A percentile compares a stretch with the other conserved stretches of the same genome.
Evolutionary conservation across 2,113 vertebrate species (phyloP).

Genomic region (Smithornis capensis): DNA sequence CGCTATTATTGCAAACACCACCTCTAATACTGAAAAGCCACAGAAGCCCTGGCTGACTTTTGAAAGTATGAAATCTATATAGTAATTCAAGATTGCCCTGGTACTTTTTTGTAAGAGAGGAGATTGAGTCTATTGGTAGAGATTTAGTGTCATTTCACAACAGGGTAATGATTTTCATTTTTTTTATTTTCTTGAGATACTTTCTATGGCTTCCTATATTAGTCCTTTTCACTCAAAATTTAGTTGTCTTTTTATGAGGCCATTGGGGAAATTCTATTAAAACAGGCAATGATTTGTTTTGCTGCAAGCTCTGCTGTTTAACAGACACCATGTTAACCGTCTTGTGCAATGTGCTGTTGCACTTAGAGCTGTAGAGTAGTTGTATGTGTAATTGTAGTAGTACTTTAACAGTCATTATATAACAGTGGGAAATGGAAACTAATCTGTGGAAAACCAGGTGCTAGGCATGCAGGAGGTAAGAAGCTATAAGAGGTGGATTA

Average conservation of each 20-base stretch:
- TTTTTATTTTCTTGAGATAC: background rate
- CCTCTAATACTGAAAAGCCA: background rate
- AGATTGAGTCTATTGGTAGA: background rate
- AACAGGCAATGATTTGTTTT: background rate
- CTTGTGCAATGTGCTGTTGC: background rate
- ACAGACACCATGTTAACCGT: background rate
- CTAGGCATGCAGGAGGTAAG: background rate
- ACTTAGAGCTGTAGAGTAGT: background rate
- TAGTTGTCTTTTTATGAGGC: background rate
- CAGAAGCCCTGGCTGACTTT: background rate
- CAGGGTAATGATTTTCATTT: background rate
- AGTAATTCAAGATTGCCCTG: background rate
- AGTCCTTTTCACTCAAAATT: background rate
- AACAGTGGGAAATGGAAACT: background rate
- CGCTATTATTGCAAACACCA: background rate
- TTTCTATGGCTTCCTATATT: background rate
- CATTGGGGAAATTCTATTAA: background rate
- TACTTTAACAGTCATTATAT: background rate
- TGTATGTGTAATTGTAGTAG: background rate
- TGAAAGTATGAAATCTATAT: background rate
- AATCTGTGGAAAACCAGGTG: background rate
- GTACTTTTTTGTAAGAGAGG: background rate
- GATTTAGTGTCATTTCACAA: background rate
- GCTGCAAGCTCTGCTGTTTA: background rate
- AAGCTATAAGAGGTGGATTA: background rate